A percentile compares a stretch with the other conserved stretches of the same genome.
Conservation (phyloP, 2,888 invertebrate species). For the Sinelater perroti region DNA sequence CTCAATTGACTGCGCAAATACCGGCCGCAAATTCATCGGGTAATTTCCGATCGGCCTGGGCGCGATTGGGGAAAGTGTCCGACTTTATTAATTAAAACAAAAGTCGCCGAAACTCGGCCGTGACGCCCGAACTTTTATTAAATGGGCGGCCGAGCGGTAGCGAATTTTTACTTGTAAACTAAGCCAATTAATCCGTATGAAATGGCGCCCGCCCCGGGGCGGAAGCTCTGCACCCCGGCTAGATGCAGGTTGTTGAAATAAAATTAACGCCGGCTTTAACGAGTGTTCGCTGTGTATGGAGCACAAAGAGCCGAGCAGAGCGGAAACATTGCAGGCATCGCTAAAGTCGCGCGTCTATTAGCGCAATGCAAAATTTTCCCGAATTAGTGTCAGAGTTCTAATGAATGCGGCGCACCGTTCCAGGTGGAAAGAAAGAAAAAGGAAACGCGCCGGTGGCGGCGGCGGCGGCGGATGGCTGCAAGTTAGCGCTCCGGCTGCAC, state of each 20-base stretch:
- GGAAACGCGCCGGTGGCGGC: neutral
- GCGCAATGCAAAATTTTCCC: neutral
- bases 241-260: neutral
- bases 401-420: neutral
- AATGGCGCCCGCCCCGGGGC: neutral
- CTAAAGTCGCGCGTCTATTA: neutral
- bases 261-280: constrained; percentile 4
- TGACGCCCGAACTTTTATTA: neutral
- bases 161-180: neutral
- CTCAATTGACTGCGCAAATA: neutral
- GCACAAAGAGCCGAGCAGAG: neutral
- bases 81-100: constrained; percentile 1
- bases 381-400: constrained; percentile 1
- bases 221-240: neutral
- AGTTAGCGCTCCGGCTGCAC: neutral
- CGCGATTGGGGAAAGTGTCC: neutral
- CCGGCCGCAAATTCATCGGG: neutral
- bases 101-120: neutral
- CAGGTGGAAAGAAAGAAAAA: neutral
- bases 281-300: neutral
- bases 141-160: neutral
- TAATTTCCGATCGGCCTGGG: neutral
- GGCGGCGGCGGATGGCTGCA: neutral
- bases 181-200: neutral
- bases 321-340: neutral